Conservation (phyloP, 2,113 vertebrate genomes). For the Eudyptes chrysolophus region DNA sequence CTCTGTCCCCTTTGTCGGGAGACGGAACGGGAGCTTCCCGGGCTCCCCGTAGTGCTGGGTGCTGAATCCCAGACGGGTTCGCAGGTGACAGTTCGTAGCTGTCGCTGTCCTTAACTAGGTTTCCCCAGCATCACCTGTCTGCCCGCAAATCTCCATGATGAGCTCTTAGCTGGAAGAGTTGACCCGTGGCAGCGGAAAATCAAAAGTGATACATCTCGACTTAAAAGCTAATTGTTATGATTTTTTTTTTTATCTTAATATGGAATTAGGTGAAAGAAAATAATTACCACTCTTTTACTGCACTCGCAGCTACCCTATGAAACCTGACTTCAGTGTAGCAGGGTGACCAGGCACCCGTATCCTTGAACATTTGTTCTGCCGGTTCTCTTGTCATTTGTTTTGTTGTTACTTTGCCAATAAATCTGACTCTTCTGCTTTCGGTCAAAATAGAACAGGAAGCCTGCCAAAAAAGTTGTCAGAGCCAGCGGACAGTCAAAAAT, state of each 20-base stretch:
- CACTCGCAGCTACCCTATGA: not conserved
- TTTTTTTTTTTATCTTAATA: rapidly evolving
- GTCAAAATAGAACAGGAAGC: not conserved
- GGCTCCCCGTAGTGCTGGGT: rapidly evolving
- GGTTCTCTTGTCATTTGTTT: not conserved
- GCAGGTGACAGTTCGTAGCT: rapidly evolving
- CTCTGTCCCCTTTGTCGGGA: rapidly evolving
- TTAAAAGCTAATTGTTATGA: no score
- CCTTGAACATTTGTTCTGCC: not conserved
- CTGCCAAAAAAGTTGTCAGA: not conserved
- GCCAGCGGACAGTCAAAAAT: not conserved
- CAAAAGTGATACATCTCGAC: not conserved
- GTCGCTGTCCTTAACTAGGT: rapidly evolving
- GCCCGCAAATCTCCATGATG: rapidly evolving
- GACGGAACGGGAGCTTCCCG: rapidly evolving
- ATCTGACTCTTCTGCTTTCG: not conserved
- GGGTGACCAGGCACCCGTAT: not conserved
- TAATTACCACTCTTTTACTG: rapidly evolving
- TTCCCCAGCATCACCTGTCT: no score
- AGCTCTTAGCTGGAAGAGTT: not conserved
- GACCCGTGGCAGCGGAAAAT: not conserved
- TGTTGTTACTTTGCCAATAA: not conserved
- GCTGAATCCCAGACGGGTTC: rapidly evolving
- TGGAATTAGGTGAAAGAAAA: not conserved
- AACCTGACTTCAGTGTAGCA: rapidly evolving